Evolutionary conservation across 2,888 invertebrate genomes (phyloP).

Genomic region (Argyresthia albistria): DNA sequence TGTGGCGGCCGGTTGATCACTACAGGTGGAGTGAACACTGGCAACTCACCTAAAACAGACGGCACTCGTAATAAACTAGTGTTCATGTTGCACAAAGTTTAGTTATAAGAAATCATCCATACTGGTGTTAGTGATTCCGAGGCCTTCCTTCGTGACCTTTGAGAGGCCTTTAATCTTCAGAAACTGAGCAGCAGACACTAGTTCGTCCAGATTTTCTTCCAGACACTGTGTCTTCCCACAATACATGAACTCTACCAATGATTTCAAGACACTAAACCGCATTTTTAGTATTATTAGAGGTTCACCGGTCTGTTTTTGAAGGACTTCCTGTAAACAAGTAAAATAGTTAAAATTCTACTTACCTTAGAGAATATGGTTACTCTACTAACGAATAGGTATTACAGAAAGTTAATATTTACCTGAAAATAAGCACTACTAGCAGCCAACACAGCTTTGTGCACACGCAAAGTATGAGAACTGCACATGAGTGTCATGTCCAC

Average conservation of each 20-base stretch:
- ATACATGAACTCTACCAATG: conserved; percentile 83
- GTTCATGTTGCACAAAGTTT: neutral
- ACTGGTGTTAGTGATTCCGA: conserved; percentile 56
- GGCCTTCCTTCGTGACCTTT: conserved; percentile 68
- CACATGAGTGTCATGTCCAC: conserved; percentile 84
- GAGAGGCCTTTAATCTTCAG: conserved; percentile 77
- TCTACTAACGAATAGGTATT: neutral
- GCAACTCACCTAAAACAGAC: conserved; percentile 44
- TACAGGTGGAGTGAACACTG: conserved; percentile 59
- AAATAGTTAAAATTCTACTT: neutral
- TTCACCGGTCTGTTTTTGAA: conserved; percentile 72
- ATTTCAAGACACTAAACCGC: conserved; percentile 79
- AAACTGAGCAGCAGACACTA: conserved; percentile 79
- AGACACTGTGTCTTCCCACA: conserved; percentile 81
- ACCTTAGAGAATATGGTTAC: neutral
- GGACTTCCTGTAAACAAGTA: conserved; percentile 60
- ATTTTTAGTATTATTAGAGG: conserved; percentile 77
- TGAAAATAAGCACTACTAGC: conserved; percentile 82
- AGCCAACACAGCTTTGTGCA: conserved; percentile 81
- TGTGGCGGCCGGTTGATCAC: conserved; percentile 61
- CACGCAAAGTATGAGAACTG: conserved; percentile 80
- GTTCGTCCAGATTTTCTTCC: conserved; percentile 77
- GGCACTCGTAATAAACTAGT: no score
- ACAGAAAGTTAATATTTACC: conserved; percentile 44
- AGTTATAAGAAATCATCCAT: conserved; percentile 19